Percentiles rank a stretch among this genome's conserved stretches.
Conservation (phyloP, 2,888 invertebrate genomes). For the Punctoribates punctum region DNA sequence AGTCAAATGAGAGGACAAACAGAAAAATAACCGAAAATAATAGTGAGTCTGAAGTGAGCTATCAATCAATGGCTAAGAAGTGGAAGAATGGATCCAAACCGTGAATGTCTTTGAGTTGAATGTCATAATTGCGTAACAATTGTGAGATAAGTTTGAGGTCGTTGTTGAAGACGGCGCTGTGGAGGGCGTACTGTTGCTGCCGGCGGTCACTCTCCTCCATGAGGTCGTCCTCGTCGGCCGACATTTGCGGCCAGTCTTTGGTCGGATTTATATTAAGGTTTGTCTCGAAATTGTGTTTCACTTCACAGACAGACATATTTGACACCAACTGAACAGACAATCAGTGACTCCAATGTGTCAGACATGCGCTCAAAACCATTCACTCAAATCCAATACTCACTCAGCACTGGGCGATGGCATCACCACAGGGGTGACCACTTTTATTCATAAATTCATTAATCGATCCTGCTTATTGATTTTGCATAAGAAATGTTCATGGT, state of each 20-base stretch:
- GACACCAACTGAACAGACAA: not conserved
- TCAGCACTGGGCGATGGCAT: no score
- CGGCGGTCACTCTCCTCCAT: not conserved
- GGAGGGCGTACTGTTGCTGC: conserved; percentile 11
- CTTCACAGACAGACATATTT: conserved; percentile 36
- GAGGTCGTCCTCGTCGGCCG: not conserved
- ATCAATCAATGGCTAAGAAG: no score
- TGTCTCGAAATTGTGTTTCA: conserved; percentile 18
- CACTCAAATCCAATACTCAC: not conserved
- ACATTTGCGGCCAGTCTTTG: not conserved
- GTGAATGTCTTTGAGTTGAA: conserved; percentile 24
- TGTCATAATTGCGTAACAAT: conserved; percentile 19
- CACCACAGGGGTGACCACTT: no score
- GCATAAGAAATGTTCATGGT: no score
- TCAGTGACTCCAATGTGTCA: not conserved
- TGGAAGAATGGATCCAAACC: not conserved
- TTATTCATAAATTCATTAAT: no score
- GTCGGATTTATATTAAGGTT: conserved; percentile 13
- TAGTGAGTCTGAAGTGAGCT: no score
- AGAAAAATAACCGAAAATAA: not conserved
- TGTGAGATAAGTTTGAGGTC: conserved; percentile 21
- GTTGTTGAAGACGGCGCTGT: conserved; percentile 20
- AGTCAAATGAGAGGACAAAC: not conserved
- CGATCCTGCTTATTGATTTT: no score
- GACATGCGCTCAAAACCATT: not conserved